Evolutionary conservation across 2,888 invertebrate species (phyloP), one percentile per base, ranked within the genome.

Genomic region (Spilarctia lutea): DNA sequence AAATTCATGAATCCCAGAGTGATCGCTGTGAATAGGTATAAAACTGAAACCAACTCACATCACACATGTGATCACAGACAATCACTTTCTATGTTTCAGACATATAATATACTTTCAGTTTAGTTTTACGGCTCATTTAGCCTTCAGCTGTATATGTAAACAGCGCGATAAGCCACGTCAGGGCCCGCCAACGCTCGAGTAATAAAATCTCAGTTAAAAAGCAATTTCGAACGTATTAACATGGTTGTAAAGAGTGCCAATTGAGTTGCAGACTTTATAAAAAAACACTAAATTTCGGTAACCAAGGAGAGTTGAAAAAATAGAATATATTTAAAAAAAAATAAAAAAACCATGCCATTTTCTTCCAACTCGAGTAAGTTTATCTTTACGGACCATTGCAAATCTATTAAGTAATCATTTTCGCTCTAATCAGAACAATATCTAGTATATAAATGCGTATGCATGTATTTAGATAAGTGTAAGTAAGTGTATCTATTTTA

Each of bases 161-260:
- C 27, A 67, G 13, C 4, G 16, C 68, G 78, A 75, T 77, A 71
- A 66, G 73, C 60, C 60, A 33, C 75, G n/a, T 65, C 65, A 60
- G 65, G 68, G 74, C 71, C 70, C 77, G 80, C 77, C 73, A 74
- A 66, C 33, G n/a, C 45, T 68, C 35, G 18, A 70, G 69, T 35
- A 68, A 79, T 83, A 83, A 80, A 83, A 75, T 30, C 33, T 48
- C 70, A n/a, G 74, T 76, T 75, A 68, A 75, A 83, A 77, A 65
- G 74, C 68, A 74, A 45, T 81, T 77, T 63, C 65, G 24, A 71
- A 71, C 63, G 71, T 27, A 74, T 69, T 84, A 83, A 84, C 79
- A 83, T 71, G 16, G 72, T 60, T 70, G 74, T 83, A 79, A 83
- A 82, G 33, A 42, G 13, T 7, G 42, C 48, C 68, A 71, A 75